Base-by-base conservation (phyloP, 2,797 vertebrate genomes). In the Gorsachius magnificus region DNA sequence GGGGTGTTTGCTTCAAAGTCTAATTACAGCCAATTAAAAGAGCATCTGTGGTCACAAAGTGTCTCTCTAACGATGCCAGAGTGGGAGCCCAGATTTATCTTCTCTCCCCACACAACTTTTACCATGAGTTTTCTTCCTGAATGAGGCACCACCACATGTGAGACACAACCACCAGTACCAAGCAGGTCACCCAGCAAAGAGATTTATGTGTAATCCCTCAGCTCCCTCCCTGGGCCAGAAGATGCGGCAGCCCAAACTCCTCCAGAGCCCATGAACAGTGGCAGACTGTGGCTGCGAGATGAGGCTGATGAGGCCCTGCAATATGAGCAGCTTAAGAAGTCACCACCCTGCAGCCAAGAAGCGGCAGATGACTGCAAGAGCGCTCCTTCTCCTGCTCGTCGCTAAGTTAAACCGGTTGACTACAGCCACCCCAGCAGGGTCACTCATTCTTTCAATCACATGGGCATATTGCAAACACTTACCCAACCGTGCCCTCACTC, bases 11-110 rank as follows among this genome's bases (percentile, higher is more conserved):
- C 57, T 93, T 68, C 78, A 13, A 60, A 60, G 56, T 14, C 81
- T 91, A 85, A 87, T 80, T 70, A 89, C 75, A 94, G 76, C 26
- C 48, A 85, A 85, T 87, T 96, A 79, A 81, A 70, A 83, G 78
- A 87, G 43, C 1, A 21, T 31, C 83, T 87, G 77, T 17, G 78
- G 66, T 31, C 5, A 3, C 36, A 36, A 86, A 82, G 31, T 28
- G 41, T 54, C 63, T 63, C 71, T 70, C 68, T 83, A 77, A 77
- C 3, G 79, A 81, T 68, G 78, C 38, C 45, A 31, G 78, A 82
- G 60, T 0, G 0, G 41, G 45, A 76, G 53, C 53, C 50, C 61
- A 85, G 68, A 80, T 58, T 77, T 33, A 35, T 41, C 72, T 69
- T 48, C 65, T 60, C 76, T 91, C 36, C 50, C 13, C 11, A 5